Percentiles rank a stretch among this genome's conserved stretches.
Evolutionary conservation across 2,797 vertebrate genomes (phyloP).

Genomic region (Cheirogaleus major): DNA sequence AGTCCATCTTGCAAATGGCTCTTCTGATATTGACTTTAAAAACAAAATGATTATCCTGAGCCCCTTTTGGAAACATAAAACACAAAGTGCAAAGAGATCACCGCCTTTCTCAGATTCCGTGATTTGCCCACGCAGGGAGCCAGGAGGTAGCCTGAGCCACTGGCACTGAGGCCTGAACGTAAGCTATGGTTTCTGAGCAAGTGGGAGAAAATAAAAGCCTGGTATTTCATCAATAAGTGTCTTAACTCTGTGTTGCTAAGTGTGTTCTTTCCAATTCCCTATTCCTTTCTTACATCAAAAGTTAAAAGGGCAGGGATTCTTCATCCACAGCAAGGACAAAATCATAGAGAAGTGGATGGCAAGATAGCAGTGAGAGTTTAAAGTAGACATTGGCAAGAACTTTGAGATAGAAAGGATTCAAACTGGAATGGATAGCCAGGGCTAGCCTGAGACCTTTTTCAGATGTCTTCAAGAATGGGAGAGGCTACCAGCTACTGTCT

Average conservation of each 20-base stretch:
- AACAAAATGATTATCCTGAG: constrained; percentile 36
- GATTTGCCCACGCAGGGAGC: neutral
- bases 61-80: constrained; percentile 40
- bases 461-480: neutral
- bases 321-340: neutral
- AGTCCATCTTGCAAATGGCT: constrained; percentile 20
- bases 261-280: constrained; percentile 13
- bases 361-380: neutral
- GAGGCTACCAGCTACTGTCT: neutral
- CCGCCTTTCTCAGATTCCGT: neutral
- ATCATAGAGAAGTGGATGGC: neutral
- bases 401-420: neutral
- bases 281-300: neutral
- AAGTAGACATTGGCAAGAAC: neutral
- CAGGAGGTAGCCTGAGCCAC: neutral
- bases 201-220: constrained; percentile 3
- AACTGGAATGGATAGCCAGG: neutral
- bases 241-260: neutral
- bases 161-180: neutral
- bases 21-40: constrained; percentile 42
- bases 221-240: neutral
- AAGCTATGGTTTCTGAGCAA: neutral
- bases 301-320: neutral
- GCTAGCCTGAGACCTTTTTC: neutral
- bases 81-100: neutral